phyloP scores from a whole-genome alignment of 2,797 vertebrate species.

The Pteronotus mesoamericanus region DNA sequence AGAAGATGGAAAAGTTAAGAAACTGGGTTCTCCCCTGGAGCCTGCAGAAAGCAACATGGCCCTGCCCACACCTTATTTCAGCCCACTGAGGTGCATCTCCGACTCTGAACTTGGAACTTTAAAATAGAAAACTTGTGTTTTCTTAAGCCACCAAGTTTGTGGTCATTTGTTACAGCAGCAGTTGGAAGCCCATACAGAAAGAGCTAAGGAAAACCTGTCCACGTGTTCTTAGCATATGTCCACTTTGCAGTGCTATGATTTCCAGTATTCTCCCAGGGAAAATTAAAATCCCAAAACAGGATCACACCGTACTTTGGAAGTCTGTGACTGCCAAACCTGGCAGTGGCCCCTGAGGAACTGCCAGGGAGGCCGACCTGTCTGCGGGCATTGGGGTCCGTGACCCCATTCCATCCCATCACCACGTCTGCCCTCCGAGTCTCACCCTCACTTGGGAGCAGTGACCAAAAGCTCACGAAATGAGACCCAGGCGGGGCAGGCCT shows the following conservation, averaged over 20 bases:
- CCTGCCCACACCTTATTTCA: background rate
- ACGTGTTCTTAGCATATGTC: background rate
- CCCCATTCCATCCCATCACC: no score
- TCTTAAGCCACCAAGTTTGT: background rate
- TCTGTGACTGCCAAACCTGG: background rate
- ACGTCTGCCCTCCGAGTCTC: background rate
- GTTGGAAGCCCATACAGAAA: background rate
- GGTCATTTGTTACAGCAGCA: background rate
- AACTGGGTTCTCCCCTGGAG: background rate
- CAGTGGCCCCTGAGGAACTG: accelerated
- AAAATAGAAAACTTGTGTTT: background rate
- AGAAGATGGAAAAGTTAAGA: background rate
- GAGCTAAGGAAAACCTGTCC: background rate
- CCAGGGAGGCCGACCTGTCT: background rate
- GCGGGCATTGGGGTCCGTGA: background rate
- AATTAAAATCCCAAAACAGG: background rate
- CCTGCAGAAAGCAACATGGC: background rate
- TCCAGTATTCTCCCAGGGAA: background rate
- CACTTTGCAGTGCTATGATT: accelerated
- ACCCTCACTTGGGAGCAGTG: background rate
- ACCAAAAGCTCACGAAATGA: background rate
- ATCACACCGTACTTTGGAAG: background rate
- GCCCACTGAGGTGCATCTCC: background rate
- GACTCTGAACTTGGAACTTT: background rate
- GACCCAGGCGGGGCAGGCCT: background rate